Percentiles rank a stretch among this genome's conserved stretches.
phyloP scores from a whole-genome alignment of 2,113 vertebrate species.

The Syngnathus scovelli region DNA sequence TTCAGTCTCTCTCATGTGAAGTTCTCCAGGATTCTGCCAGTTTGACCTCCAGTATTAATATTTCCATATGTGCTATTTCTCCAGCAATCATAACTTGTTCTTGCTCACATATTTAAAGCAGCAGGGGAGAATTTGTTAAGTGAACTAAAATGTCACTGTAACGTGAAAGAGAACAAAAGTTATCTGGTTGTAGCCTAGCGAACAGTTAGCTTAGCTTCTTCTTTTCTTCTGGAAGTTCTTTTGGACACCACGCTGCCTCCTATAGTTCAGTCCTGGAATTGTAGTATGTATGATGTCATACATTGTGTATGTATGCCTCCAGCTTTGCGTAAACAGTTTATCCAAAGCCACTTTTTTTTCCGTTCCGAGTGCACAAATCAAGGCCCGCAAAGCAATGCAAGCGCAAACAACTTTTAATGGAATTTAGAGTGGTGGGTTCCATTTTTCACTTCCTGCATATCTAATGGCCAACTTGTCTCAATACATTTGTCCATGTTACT shows the following conservation, averaged over 20 bases:
- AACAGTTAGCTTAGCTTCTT: background rate
- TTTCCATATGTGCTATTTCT: conserved; percentile 26
- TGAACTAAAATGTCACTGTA: background rate
- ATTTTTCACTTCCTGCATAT: background rate
- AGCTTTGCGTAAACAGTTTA: background rate
- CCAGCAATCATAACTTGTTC: conserved; percentile 14
- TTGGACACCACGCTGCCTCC: background rate
- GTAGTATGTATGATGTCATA: too few relatives aligned
- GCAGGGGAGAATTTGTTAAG: background rate
- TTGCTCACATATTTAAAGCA: conserved; percentile 2
- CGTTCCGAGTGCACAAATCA: background rate
- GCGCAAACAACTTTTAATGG: background rate
- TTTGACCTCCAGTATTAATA: conserved; percentile 23
- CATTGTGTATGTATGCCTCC: background rate
- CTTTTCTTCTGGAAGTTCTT: too few relatives aligned
- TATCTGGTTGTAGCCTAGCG: background rate
- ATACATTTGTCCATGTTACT: background rate
- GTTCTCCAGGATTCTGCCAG: conserved; percentile 6
- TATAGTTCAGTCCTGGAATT: background rate
- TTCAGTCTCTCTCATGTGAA: conserved; percentile 28
- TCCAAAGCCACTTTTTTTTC: background rate
- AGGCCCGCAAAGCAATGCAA: background rate
- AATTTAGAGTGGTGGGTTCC: background rate
- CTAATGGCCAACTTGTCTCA: background rate
- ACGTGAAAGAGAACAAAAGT: background rate